Conservation (phyloP, 2,797 vertebrate genomes). For the Aplochiton taeniatus region DNA sequence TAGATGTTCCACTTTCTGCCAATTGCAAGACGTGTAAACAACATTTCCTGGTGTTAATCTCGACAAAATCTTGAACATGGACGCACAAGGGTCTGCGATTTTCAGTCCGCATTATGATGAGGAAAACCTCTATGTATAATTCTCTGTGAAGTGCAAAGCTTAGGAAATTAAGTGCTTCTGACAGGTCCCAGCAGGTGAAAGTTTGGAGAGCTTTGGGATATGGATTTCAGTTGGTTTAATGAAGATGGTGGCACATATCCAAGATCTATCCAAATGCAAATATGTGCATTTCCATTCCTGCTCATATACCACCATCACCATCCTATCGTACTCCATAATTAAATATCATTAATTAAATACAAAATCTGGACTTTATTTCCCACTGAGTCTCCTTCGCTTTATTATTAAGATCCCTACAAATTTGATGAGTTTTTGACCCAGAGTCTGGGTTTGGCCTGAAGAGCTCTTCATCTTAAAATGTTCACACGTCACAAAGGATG, state of each 20-base stretch:
- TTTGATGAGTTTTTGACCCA: conserved; percentile 7
- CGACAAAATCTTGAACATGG: conserved; percentile 78
- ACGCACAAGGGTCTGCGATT: conserved; percentile 65
- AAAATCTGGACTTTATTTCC: conserved; percentile 34
- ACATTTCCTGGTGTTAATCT: conserved; percentile 72
- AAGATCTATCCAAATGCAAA: conserved; percentile 53
- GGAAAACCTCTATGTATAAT: conserved; percentile 74
- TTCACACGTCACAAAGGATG: too few relatives aligned
- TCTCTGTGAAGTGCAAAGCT: conserved; percentile 75
- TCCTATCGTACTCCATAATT: conserved; percentile 44
- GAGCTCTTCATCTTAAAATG: too few relatives aligned
- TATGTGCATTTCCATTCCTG: conserved; percentile 38
- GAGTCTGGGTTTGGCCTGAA: neutral
- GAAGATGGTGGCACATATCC: conserved; percentile 61
- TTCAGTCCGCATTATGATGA: conserved; percentile 59
- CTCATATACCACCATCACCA: conserved; percentile 24
- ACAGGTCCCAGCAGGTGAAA: conserved; percentile 79
- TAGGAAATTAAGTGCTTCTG: conserved; percentile 71
- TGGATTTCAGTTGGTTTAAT: conserved; percentile 67
- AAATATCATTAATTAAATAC: conserved; percentile 49
- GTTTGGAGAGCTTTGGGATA: conserved; percentile 68
- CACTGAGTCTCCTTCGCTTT: conserved; percentile 19
- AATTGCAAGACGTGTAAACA: conserved; percentile 67
- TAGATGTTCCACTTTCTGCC: conserved; percentile 46
- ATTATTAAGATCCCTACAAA: conserved; percentile 30